A percentile compares a stretch with the other conserved stretches of the same genome.
Conservation (phyloP, 2,888 invertebrate genomes). For the Seladonia tumulorum region DNA sequence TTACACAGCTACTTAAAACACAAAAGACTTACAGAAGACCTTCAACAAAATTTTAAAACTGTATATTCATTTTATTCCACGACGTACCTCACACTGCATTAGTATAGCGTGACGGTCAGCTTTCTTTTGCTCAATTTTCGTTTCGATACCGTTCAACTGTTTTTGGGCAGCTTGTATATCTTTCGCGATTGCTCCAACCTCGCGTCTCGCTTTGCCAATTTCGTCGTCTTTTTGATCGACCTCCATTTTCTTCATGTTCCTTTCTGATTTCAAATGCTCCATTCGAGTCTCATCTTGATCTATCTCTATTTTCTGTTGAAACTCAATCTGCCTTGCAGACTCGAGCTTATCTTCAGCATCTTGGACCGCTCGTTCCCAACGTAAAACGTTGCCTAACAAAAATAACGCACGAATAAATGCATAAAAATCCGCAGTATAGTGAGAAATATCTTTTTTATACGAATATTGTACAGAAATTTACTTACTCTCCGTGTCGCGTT, state of each 20-base stretch:
- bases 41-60: too few species aligned
- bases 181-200: slow-evolving; percentile 93
- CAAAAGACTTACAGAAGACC: neutral
- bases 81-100: slow-evolving; percentile 94
- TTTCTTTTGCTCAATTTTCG: slow-evolving; percentile 95
- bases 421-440: too few species aligned
- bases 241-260: slow-evolving; percentile 90
- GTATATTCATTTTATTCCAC: slow-evolving; percentile 10
- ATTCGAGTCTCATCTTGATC: slow-evolving; percentile 94
- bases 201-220: slow-evolving; percentile 91
- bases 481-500: slow-evolving; percentile 95
- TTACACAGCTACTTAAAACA: neutral
- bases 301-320: slow-evolving; percentile 91
- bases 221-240: slow-evolving; percentile 95
- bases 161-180: slow-evolving; percentile 95
- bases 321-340: slow-evolving; percentile 90
- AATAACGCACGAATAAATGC: neutral
- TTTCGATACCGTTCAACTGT: slow-evolving; percentile 91
- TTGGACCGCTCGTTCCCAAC: slow-evolving; percentile 96
- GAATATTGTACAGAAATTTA: slow-evolving; percentile 5
- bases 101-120: slow-evolving; percentile 96
- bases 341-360: slow-evolving; percentile 96
- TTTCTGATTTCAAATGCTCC: slow-evolving; percentile 92
- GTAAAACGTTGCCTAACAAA: slow-evolving; percentile 92
- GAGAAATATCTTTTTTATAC: neutral